Base-by-base conservation (phyloP, 1,140 invertebrate genomes). In the Argopecten irradians region DNA sequence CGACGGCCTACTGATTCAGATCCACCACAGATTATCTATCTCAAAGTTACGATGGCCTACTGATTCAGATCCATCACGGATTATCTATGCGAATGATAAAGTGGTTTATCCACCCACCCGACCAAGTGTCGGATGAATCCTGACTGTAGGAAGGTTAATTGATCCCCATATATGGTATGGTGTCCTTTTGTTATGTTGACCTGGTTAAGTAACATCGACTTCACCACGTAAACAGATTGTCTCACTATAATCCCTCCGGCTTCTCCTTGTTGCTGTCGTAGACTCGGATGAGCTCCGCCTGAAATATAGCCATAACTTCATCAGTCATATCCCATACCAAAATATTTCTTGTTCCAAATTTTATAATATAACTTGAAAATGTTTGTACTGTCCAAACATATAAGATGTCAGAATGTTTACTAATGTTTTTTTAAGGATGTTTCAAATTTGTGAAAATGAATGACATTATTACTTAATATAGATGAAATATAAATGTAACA, bases 181-280 rank as follows among this genome's bases (percentile, higher is more conserved):
- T 16, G 19, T 16, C 5, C 43, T n/a, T n/a, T n/a, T 46, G 43
- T 5, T 39, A 46, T 71, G 55, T 28, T n/a, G n/a, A 16, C n/a
- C 28, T 22, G 28, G 7, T 28, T n/a, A 28, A 28, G 1, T 16
- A 16, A 71, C n/a, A 71, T n/a, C 5, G 36, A 39, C 36, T 8
- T 39, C 22, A 71, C 55, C n/a, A n/a, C n/a, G n/a, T n/a, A 71
- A 28, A 71, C n/a, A 83, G 32, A 35, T 88, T 22, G 16, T 41
- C n/a, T 13, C 14, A 11, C 86, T 92, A 94, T n/a, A 92, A 90
- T 28, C 95, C 95, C 85, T 93, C 91, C 86, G 95, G 95, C 87
- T 95, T 95, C 82, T 92, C 91, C 86, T 92, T 92, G 82, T 91
- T 94, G 34, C 93, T 94, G 89, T 95, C 94, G 86, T 95, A 95